Evolutionary conservation across 2,888 invertebrate species (phyloP), one percentile per base, ranked within the genome.

Genomic region (Drosophila diplacantha): DNA sequence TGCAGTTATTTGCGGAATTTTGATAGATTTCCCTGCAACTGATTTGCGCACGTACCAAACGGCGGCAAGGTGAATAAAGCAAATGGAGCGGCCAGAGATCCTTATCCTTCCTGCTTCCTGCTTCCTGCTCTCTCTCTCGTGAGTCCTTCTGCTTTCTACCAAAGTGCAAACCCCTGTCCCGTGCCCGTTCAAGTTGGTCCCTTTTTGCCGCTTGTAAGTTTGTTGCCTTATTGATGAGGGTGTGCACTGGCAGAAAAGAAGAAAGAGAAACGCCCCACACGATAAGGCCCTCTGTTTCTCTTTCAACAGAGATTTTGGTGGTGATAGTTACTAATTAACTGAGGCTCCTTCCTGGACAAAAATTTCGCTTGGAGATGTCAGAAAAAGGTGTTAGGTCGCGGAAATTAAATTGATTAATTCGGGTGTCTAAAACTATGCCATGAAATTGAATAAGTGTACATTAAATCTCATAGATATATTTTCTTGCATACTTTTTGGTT

Each of bases 1-100:
- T 61, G 70, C 50, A 71, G 62, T 56, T 71, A 80, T 76, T 80
- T 76, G 74, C 61, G 74, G 72, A 76, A 76, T 72, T 80, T 77
- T 80, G 81, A 81, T 81, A 64, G 75, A 69, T 67, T 68, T 50
- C 58, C 55, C 54, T 61, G 61, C 74, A 78, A 78, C 66, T 75
- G 83, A 78, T 75, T 83, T 75, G 51, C 50, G 62, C 74, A 74
- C 76, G 69, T 73, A 31, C 38, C 22, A 39, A 39, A 3, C 37
- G 11, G 43, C 8, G 24, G 9, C 29, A 8, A 60, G 69, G 60
- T 58, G 73, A 69, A 65, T 70, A 14, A 31, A 46, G 44, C 73
- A 70, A 73, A 75, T 73, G 61, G 59, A 70, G 73, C 73, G 60
- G 26, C 44, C 59, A 59, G 16, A 59, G 44, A 58, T 31, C 22